These are phyloP conservation scores for Hemaris fuciformis DNA, from an alignment of 2,888 invertebrate genomes.

Conservation along the genomic window DNA sequence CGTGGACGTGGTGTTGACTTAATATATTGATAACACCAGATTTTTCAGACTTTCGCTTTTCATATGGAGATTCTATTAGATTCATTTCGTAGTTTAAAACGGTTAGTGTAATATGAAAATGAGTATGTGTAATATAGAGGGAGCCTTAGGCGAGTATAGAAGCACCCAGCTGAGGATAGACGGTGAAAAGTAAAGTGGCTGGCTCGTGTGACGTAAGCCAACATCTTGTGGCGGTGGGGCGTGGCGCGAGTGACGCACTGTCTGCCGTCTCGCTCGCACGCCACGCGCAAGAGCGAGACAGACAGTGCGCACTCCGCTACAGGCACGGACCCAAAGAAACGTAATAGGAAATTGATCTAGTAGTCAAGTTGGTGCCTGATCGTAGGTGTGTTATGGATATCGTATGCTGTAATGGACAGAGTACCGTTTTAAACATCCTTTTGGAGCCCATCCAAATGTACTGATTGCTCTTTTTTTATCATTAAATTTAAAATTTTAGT, in stretches of 20 bases:
- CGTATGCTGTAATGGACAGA: slow-evolving; percentile 42
- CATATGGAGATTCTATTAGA: slow-evolving; percentile 48
- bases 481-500: slow-evolving; percentile 65
- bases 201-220: neutral
- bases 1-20: slow-evolving; percentile 41
- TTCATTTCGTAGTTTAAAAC: slow-evolving; percentile 51
- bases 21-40: slow-evolving; percentile 39
- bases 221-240: neutral
- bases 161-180: slow-evolving; percentile 14
- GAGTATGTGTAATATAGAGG: slow-evolving; percentile 34
- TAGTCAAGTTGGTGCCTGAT: slow-evolving; percentile 79
- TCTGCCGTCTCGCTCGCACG: slow-evolving; percentile 11
- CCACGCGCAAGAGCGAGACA: slow-evolving; percentile 11
- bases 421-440: slow-evolving; percentile 52
- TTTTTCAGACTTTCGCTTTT: slow-evolving; percentile 49
- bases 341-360: slow-evolving; percentile 67
- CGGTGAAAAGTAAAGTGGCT: neutral
- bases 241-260: neutral
- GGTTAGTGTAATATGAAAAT: slow-evolving; percentile 39
- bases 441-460: slow-evolving; percentile 75
- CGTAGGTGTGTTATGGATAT: slow-evolving; percentile 52
- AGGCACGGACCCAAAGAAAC: slow-evolving; percentile 55
- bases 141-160: slow-evolving; percentile 41
- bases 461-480: slow-evolving; percentile 71
- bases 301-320: slow-evolving; percentile 22